Base-by-base conservation (phyloP, 1,140 invertebrate genomes). In the Holcopasites calliopsidis region DNA sequence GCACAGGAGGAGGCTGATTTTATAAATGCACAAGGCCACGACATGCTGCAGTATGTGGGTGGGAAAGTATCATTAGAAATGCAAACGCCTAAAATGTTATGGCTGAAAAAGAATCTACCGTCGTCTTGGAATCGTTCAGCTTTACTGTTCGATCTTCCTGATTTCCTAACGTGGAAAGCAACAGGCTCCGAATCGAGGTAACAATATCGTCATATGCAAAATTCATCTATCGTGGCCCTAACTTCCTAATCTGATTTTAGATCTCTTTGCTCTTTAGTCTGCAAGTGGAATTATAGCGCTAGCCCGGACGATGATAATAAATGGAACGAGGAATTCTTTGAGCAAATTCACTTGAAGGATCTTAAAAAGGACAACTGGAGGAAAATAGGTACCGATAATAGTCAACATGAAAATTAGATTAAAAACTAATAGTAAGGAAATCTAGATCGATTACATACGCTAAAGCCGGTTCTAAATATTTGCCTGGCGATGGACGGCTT, bases 41-140 rank as follows among this genome's bases (percentile, higher is more conserved):
- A 93, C 28, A 94, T 98, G 11, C 92, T 99, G 0, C 93, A 95
- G 77, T 97, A 96, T 92, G 96, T 98, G 8, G 98, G 98, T 10
- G 97, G 97, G 1, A 96, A 95, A 89, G 95, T 99, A 10, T 99
- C 97, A 0, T 92, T 97, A 7, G 98, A 99, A 93, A 99, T 99
- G 98, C 94, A 99, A 93, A 95, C 96, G 38, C 97, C 98, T 0
- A 99, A 99, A 92, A 89, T 99, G n/a, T 88, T 99, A 0, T 99
- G 98, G 98, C 87, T 99, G 0, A 99, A 99, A 86, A 94, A 93
- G 86, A 94, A 98, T 92, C 86, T 97, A 40, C 89, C 92, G 10
- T 78, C 93, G 8, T 94, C 93, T 73, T 98, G 95, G 95, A 71
- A 91, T 4, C 93, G 94, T 71, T 94, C 94, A 60, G 93, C 93